These are phyloP conservation scores for Isotomurus palustris DNA, from an alignment of 2,888 invertebrate species.

Conservation along the genomic window DNA sequence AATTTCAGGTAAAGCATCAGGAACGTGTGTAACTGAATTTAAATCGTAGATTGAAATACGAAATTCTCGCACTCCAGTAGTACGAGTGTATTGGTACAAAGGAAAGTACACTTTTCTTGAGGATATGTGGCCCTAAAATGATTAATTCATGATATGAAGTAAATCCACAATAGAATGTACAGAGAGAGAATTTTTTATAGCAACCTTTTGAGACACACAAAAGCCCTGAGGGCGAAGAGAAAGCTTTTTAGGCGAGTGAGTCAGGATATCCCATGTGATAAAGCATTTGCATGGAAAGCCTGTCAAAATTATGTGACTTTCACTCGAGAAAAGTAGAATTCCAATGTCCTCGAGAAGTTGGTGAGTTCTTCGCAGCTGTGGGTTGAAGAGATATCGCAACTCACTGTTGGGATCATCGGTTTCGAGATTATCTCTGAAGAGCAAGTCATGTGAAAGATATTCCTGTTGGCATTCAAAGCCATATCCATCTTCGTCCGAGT, in stretches of 20 bases:
- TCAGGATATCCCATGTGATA: slow-evolving; percentile 11
- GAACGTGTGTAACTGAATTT: background rate
- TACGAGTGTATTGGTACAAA: background rate
- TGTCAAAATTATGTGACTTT: slow-evolving; percentile 8
- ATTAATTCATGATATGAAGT: background rate
- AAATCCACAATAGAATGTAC: background rate
- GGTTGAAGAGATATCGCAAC: too few relatives aligned
- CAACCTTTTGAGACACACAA: too few relatives aligned
- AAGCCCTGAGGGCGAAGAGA: too few relatives aligned
- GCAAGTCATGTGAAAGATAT: too few relatives aligned
- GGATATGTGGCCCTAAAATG: background rate
- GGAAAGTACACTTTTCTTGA: background rate
- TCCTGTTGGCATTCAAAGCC: too few relatives aligned
- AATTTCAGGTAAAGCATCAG: background rate
- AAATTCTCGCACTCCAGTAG: background rate
- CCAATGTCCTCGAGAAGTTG: too few relatives aligned
- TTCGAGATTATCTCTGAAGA: too few relatives aligned
- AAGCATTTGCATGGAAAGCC: slow-evolving; percentile 11
- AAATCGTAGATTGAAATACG: background rate
- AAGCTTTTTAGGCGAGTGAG: background rate
- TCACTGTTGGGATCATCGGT: too few relatives aligned
- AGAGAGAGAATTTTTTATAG: too few relatives aligned
- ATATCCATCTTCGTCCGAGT: too few relatives aligned
- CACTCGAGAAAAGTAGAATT: too few relatives aligned
- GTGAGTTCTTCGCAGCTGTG: too few relatives aligned